Percentiles rank a stretch among this genome's conserved stretches.
Conservation (phyloP, 2,797 vertebrate species). For the Bradypus variegatus region DNA sequence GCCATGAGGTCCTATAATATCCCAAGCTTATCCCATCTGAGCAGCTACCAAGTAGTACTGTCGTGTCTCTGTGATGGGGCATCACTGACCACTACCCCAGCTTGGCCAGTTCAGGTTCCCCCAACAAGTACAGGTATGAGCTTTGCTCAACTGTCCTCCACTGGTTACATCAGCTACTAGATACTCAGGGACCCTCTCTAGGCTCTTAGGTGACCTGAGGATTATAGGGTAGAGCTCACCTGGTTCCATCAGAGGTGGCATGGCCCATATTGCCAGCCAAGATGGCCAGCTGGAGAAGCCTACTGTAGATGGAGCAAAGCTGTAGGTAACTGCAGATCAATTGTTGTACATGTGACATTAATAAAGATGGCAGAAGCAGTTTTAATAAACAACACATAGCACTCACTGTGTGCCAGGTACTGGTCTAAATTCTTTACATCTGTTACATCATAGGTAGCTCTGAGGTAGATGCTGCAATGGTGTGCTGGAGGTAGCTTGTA, state of each 20-base stretch:
- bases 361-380: no score
- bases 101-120: neutral
- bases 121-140: neutral
- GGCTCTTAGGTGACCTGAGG: neutral
- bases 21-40: neutral
- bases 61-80: neutral
- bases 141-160: no score
- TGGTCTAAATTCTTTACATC: neutral
- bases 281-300: neutral
- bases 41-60: neutral
- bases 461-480: neutral
- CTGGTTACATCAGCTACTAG: fast-evolving
- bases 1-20: neutral
- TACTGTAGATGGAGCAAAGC: no score
- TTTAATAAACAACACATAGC: neutral
- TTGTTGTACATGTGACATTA: no score
- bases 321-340: neutral
- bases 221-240: no score
- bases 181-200: neutral
- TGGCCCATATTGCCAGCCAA: neutral
- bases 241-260: neutral
- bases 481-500: neutral
- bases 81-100: neutral
- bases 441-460: neutral
- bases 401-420: neutral